Evolutionary conservation across 2,113 vertebrate species (phyloP).

Genomic region (Dolichotis patagonum): DNA sequence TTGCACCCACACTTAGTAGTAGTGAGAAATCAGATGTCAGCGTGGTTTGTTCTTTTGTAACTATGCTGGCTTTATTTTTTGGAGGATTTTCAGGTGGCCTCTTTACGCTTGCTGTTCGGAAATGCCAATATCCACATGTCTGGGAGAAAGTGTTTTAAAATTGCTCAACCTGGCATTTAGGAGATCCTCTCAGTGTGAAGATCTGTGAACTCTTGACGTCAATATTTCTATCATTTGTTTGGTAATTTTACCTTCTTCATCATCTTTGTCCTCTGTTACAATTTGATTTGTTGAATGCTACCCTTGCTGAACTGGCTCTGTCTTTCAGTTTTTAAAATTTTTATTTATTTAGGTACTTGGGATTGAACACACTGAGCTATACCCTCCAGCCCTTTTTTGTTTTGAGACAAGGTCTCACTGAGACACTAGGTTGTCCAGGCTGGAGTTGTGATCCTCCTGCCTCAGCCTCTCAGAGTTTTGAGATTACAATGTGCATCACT

Average conservation of each 20-base stretch:
- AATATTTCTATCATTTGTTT: conserved; percentile 20
- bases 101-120: conserved; percentile 12
- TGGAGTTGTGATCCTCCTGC: neutral
- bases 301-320: neutral
- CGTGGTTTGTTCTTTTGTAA: neutral
- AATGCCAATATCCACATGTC: conserved; percentile 17
- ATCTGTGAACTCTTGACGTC: neutral
- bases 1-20: neutral
- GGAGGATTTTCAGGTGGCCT: neutral
- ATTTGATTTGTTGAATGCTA: neutral
- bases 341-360: neutral
- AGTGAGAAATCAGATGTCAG: neutral
- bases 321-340: neutral
- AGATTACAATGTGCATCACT: neutral
- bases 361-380: neutral
- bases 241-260: conserved; percentile 23
- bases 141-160: conserved; percentile 22
- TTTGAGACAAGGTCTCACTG: neutral
- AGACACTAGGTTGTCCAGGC: neutral
- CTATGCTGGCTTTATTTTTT: conserved; percentile 34
- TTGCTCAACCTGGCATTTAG: neutral
- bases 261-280: neutral
- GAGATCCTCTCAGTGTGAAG: neutral
- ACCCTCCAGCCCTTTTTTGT: neutral
- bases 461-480: neutral